phyloP scores from a whole-genome alignment of 2,113 vertebrate genomes.

The Sula dactylatra region DNA sequence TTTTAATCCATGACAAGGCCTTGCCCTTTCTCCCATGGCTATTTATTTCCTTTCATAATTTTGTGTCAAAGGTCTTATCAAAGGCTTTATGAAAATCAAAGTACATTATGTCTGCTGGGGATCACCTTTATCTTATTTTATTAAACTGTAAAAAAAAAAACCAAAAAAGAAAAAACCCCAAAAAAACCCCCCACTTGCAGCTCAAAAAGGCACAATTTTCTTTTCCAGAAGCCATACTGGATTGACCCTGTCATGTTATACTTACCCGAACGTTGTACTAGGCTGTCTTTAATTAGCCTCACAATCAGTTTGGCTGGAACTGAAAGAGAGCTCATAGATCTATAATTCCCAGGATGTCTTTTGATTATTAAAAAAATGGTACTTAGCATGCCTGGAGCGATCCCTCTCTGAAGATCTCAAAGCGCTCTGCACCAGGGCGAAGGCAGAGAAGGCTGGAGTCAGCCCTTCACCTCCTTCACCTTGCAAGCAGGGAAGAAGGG shows the following conservation, averaged over 20 bases:
- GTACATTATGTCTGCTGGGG: conserved; percentile 14
- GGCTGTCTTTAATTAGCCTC: conserved; percentile 54
- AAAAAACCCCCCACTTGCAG: neutral
- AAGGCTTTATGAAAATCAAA: conserved; percentile 55
- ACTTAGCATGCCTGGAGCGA: neutral
- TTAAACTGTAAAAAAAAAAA: conserved; percentile 12
- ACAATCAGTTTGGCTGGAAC: conserved; percentile 35
- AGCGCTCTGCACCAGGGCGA: neutral
- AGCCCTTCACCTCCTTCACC: neutral
- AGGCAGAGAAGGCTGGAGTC: neutral
- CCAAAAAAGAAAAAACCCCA: neutral
- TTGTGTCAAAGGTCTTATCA: conserved; percentile 42
- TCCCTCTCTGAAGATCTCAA: neutral
- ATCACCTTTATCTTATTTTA: conserved; percentile 58
- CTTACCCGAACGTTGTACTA: neutral
- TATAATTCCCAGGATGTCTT: conserved; percentile 36
- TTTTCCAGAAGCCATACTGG: conserved; percentile 10
- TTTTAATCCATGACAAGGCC: neutral
- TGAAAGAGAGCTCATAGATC: conserved; percentile 32
- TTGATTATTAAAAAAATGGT: conserved; percentile 35
- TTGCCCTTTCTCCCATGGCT: neutral
- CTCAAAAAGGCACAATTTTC: conserved; percentile 5
- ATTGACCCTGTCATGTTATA: conserved; percentile 51
- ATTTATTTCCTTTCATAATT: conserved; percentile 45
- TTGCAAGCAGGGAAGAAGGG: neutral